A percentile compares a stretch with the other conserved stretches of the same genome.
These are phyloP conservation scores for Venturia canescens DNA, from an alignment of 1,140 invertebrate genomes.

Conservation along the genomic window DNA sequence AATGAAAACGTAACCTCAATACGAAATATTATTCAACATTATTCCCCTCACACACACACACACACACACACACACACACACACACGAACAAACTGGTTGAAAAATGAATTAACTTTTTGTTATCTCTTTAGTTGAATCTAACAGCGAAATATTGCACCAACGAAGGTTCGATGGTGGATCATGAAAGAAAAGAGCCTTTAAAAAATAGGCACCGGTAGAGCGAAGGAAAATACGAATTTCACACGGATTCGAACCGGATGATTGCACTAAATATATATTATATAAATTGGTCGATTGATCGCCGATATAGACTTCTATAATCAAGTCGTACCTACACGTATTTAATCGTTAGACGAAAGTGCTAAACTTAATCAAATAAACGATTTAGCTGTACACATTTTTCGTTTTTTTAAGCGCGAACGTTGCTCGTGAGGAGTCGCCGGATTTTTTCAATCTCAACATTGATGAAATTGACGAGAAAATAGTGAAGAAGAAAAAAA, in stretches of 20 bases:
- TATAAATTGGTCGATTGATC: constrained; percentile 4
- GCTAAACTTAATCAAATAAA: not conserved
- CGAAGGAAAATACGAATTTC: not conserved
- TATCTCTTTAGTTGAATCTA: not conserved
- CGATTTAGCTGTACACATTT: not conserved
- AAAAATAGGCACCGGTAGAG: not conserved
- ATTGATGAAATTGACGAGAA: not conserved
- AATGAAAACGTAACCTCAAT: no score
- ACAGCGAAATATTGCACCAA: constrained; percentile 24
- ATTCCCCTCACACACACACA: no score
- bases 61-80: no score
- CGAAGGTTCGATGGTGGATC: not conserved
- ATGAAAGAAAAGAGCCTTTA: not conserved
- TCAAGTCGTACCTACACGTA: constrained; percentile 28
- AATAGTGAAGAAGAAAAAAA: not conserved
- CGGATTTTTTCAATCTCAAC: not conserved
- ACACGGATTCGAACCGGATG: not conserved
- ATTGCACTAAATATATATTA: constrained; percentile 12
- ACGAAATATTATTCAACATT: no score
- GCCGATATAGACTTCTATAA: constrained; percentile 16
- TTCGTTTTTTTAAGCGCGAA: not conserved
- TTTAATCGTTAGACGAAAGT: constrained; percentile 29
- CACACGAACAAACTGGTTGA: not conserved
- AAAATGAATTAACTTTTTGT: not conserved
- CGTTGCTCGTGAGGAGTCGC: not conserved